Evolutionary conservation across 2,113 vertebrate genomes (phyloP), one percentile per base, ranked within the genome.

Genomic region (Camelus bactrianus): DNA sequence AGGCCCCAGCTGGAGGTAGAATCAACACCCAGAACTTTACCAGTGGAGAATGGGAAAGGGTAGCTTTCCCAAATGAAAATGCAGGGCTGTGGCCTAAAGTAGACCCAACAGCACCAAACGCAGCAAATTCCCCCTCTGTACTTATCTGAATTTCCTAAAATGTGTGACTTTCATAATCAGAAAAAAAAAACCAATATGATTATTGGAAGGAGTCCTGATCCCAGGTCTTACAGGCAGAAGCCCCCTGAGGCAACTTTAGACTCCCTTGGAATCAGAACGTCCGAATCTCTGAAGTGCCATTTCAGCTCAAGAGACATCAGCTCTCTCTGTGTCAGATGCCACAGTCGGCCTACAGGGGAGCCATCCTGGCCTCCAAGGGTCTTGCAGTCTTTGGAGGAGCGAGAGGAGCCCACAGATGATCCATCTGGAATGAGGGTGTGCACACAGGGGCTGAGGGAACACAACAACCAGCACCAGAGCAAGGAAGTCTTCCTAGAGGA

Each of bases 401-500:
- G 19, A 65, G 24, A 62, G 9, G n/a, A 64, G 2, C 62, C 48
- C 58, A 38, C 54, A 15, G 60, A 65, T 58, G 60, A 86, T 38
- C 80, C 48, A 4, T 38, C 76, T 88, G n/a, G 22, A 65, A 30
- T 65, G 62, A 52, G 35, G 15, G 30, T 72, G 6, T 88, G 48
- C 60, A 30, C 24, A 32, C 8, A 52, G n/a, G 30, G 24, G 32
- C 50, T 26, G 60, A 13, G 38, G 75, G 28, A 83, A 70, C 56
- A 76, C 67, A 60, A 35, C 58, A n/a, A 30, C 80, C 80, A 84
- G 65, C 72, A 67, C 35, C n/a, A 11, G 50, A 67, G 42, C 72
- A 77, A 69, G 42, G 91, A 76, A 83, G 87, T 26, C 77, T 93
- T 93, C 82, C 38, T 32, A 83, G 89, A 84, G 38, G 58, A 85